Evolutionary conservation across 1,140 invertebrate species (phyloP), one percentile per base, ranked within the genome.

Genomic region (Macrobrachium nipponense): DNA sequence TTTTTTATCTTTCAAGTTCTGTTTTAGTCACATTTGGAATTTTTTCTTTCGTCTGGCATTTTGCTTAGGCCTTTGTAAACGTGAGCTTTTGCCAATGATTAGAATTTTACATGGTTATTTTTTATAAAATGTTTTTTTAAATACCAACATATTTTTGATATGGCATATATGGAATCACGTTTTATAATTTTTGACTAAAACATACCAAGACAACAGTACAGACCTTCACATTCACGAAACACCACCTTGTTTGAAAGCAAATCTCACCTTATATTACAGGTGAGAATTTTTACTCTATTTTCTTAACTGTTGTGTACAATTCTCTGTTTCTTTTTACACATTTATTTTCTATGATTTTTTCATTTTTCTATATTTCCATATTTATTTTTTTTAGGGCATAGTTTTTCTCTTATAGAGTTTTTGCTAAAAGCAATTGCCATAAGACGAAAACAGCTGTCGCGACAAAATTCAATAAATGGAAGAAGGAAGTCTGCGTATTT

Each of bases 331-430:
- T 85, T 85, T 85, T 77, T 68, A 80, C 77, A 80, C 66, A 43
- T 44, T 68, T 60, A 84, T 84, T 82, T 64, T 80, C 76, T 79
- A 20, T 72, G 79, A n/a, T 86, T 86, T 86, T 86, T 80, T 80
- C 84, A 86, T 86, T 86, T 86, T 86, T 86, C 78, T 80, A 86
- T 86, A 86, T 86, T 86, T 86, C 66, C 84, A 86, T 86, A 86
- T 86, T 86, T 86, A 77, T 86, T 80, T 86, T 86, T 86, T 86
- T 86, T 86, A n/a, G n/a, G n/a, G n/a, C 84, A 86, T 86, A 86
- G 84, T n/a, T n/a, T n/a, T n/a, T n/a, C n/a, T n/a, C n/a, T n/a
- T n/a, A n/a, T n/a, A n/a, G n/a, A n/a, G n/a, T n/a, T n/a, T n/a
- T n/a, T n/a, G n/a, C n/a, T n/a, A n/a, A n/a, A n/a, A n/a, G n/a